Percentiles rank a stretch among this genome's conserved stretches.
These are phyloP conservation scores for Periophthalmus modestus DNA, from an alignment of 2,113 vertebrate species.

Conservation along the genomic window DNA sequence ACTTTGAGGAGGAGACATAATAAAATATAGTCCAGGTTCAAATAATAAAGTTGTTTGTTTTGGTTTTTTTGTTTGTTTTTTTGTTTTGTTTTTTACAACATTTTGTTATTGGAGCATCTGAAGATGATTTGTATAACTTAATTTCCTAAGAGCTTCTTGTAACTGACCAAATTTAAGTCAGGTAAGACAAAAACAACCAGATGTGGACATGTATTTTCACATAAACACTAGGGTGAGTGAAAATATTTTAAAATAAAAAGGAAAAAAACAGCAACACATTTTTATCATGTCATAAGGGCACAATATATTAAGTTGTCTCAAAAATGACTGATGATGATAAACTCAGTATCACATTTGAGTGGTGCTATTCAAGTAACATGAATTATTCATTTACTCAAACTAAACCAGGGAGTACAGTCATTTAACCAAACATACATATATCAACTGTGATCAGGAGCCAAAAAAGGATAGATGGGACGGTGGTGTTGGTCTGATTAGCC, in stretches of 20 bases:
- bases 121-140: not conserved
- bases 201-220: too few relatives aligned
- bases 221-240: too few relatives aligned
- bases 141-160: not conserved
- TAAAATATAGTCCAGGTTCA: not conserved
- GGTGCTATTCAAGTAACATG: not conserved
- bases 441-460: constrained; percentile 35
- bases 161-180: not conserved
- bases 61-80: too few relatives aligned
- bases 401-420: constrained; percentile 3
- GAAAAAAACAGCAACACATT: too few relatives aligned
- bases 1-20: not conserved
- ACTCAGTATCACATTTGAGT: not conserved
- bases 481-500: constrained; percentile 71
- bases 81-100: not conserved
- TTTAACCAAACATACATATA: constrained; percentile 40
- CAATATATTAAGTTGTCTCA: not conserved
- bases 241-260: not conserved
- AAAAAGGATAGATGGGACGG: constrained; percentile 42
- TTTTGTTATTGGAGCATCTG: not conserved
- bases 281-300: not conserved
- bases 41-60: not conserved
- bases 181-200: not conserved
- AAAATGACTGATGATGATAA: not conserved
- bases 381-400: not conserved